These are phyloP conservation scores for Glomeris marginata DNA, from an alignment of 2,888 invertebrate genomes.

Conservation along the genomic window DNA sequence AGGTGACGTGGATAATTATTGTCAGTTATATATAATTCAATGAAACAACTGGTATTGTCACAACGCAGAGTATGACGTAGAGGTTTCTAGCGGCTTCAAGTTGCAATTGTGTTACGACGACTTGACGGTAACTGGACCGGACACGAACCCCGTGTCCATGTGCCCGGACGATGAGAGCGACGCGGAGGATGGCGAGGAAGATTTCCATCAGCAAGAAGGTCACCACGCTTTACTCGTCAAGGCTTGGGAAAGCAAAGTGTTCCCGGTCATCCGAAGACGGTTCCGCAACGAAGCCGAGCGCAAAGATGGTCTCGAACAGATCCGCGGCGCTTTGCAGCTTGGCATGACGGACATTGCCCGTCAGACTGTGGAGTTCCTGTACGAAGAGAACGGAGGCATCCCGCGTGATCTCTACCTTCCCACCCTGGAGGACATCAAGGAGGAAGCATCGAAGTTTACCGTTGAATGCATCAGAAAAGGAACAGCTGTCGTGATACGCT, in stretches of 20 bases:
- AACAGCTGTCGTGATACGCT: conserved; percentile 27
- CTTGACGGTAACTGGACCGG: conserved; percentile 25
- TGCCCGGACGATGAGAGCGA: conserved; percentile 25
- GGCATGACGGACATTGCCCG: conserved; percentile 32
- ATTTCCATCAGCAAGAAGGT: conserved; percentile 24
- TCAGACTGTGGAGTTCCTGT: conserved; percentile 32
- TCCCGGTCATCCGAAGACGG: conserved; percentile 28
- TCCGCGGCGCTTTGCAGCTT: conserved; percentile 30
- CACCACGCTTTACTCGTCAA: conserved; percentile 30
- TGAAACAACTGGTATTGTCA: conserved; percentile 1
- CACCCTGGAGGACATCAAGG: conserved; percentile 31
- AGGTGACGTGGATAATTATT: conserved; percentile 19
- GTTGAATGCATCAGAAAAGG: conserved; percentile 30
- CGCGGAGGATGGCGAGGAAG: conserved; percentile 26
- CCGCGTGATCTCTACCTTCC: conserved; percentile 31
- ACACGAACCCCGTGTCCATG: conserved; percentile 18
- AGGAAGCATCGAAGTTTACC: conserved; percentile 30
- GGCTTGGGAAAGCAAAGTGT: conserved; percentile 32
- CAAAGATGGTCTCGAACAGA: conserved; percentile 32
- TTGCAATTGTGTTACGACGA: conserved; percentile 25
- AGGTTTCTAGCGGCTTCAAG: conserved; percentile 24
- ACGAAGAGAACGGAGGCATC: conserved; percentile 32
- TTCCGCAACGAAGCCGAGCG: conserved; percentile 32
- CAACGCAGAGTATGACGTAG: conserved; percentile 28
- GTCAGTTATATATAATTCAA: too few species aligned